phyloP scores from a whole-genome alignment of 2,888 invertebrate species.

The Notocelia uddmanniana region DNA sequence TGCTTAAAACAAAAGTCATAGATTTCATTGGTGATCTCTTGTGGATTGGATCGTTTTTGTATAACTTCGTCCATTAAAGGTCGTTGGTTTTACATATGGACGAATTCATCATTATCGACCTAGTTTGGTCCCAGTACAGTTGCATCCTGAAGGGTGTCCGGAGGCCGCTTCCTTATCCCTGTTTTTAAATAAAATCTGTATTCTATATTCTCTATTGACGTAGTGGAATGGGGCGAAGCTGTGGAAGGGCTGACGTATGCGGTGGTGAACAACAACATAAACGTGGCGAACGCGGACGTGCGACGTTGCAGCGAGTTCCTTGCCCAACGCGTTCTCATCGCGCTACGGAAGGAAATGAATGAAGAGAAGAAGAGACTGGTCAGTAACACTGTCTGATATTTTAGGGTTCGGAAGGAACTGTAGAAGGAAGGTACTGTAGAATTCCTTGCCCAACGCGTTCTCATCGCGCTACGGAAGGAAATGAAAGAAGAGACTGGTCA shows the following conservation, averaged over 20 bases:
- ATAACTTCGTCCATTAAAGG: no score
- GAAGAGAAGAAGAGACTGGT: conserved; percentile 62
- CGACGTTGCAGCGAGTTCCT: conserved; percentile 69
- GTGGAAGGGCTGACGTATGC: conserved; percentile 71
- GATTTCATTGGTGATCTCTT: no score
- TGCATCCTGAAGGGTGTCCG: no score
- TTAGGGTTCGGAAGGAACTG: not conserved
- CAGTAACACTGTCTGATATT: not conserved
- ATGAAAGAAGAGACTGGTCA: conserved; percentile 7
- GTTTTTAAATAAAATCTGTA: no score
- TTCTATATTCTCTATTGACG: no score
- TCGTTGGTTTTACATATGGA: no score
- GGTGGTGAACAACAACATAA: conserved; percentile 70
- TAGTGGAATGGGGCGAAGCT: conserved; percentile 82
- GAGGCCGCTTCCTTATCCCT: no score
- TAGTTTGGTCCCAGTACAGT: no score
- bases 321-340: conserved; percentile 64
- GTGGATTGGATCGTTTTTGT: no score
- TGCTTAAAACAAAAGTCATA: no score
- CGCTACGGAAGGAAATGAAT: conserved; percentile 69
- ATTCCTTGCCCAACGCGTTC: conserved; percentile 67
- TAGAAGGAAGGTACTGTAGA: no score
- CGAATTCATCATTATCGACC: no score
- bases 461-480: conserved; percentile 56
- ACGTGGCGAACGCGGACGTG: conserved; percentile 67